Evolutionary conservation across 2,113 vertebrate species (phyloP), one percentile per base, ranked within the genome.

Genomic region (Clarias macrocephalus): DNA sequence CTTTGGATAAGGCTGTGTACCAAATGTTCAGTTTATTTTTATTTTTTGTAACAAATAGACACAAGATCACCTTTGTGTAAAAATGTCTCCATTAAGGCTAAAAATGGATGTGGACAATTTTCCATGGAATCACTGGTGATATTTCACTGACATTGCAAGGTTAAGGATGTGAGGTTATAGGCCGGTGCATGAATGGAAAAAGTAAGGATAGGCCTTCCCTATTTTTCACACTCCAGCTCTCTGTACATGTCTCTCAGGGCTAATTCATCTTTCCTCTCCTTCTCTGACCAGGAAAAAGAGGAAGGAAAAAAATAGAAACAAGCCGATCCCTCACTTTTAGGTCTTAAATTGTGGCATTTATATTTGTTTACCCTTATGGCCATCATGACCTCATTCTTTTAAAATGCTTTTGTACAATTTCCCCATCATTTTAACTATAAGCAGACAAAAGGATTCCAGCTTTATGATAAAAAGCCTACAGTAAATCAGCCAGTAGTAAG

Each of bases 11-110:
- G 48, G 48, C 48, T 48, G 48, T 8, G 48, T 48, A 7, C 48
- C 48, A 48, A 48, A 88, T 80, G 65, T 15, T 82, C 86, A 91
- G 59, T 59, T 91, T 88, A 88, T 91, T 88, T 12, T 91, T 52
- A 1, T 88, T 48, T 48, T 12, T 91, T 52, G 6, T 77, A 56
- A 30, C 10, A 57, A 0, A 59, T 19, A 4, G 9, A 30, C 21
- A 19, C 10, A 37, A 54, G 28, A 23, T 21, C 25, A 1, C 19
- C 13, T 85, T 75, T 42, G 21, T 70, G n/a, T 57, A 59, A 13
- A 68, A 66, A 30, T 66, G 60, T 28, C 21, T 63, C 75, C 52
- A 77, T 16, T 19, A 57, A 80, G 54, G 16, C 12, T 19, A 28
- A 79, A 56, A 79, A 77, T 54, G 10, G 25, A 57, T 57, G 15